Evolutionary conservation across 2,888 invertebrate genomes (phyloP).

Genomic region (Proisotoma minuta): DNA sequence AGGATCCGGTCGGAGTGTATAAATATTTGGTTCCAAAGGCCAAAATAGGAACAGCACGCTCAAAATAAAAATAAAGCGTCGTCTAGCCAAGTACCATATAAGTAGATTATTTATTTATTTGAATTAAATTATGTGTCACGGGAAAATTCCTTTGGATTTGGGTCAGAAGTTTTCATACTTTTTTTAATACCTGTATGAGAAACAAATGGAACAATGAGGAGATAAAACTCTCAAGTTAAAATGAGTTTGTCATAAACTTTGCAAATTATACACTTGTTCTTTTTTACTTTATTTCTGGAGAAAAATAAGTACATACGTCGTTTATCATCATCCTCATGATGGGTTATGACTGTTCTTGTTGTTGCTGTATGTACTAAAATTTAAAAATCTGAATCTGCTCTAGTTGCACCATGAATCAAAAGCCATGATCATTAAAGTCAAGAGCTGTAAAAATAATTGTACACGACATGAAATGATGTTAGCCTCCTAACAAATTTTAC

Average conservation of each 20-base stretch:
- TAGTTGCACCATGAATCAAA: neutral
- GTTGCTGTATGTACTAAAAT: neutral
- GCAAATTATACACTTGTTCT: conserved; percentile 4
- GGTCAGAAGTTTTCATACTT: no score
- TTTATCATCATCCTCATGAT: neutral
- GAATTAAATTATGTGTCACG: no score
- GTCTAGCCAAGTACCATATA: no score
- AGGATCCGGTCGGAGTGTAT: conserved; percentile 2
- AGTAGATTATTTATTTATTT: no score
- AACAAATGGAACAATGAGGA: no score
- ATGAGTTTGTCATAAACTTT: neutral
- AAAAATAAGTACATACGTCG: neutral
- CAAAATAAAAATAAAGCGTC: no score
- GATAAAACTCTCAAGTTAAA: no score
- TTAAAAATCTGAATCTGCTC: neutral
- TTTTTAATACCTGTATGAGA: no score
- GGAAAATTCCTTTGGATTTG: no score
- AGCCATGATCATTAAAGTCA: neutral
- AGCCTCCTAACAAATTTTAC: neutral
- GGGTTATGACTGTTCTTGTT: neutral
- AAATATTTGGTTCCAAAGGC: no score
- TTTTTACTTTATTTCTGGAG: no score
- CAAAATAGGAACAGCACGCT: no score
- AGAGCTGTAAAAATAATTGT: conserved; percentile 1
- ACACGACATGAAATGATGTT: neutral